Conservation (phyloP, 2,888 invertebrate species). For the Mermis nigrescens region DNA sequence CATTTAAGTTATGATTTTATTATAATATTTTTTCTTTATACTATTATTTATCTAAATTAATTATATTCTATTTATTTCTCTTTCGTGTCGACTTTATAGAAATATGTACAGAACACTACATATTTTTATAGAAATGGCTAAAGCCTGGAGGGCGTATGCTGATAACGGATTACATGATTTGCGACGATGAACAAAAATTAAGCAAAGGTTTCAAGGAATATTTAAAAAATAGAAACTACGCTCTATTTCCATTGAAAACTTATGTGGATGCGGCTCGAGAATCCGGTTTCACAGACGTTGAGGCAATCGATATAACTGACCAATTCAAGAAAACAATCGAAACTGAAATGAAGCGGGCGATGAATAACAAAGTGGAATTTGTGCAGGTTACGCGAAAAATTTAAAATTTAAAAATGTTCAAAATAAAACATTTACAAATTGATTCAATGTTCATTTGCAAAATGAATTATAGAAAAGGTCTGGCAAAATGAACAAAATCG, state of each 20-base stretch:
- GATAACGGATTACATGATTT: conserved; percentile 41
- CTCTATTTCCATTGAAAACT: conserved; percentile 34
- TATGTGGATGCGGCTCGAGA: conserved; percentile 37
- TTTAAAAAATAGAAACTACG: conserved; percentile 39
- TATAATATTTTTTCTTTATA: no score
- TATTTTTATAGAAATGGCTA: conserved; percentile 35
- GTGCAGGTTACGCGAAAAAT: conserved; percentile 28
- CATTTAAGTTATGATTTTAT: no score
- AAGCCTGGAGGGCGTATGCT: conserved; percentile 41
- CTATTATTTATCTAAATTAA: not conserved
- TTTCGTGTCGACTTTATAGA: not conserved
- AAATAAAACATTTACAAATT: no score
- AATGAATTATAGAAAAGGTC: no score
- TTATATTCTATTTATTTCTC: not conserved
- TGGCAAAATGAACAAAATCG: no score
- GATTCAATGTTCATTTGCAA: no score
- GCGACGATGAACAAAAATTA: conserved; percentile 37
- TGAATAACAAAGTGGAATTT: conserved; percentile 36
- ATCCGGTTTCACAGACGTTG: conserved; percentile 38
- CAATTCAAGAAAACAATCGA: conserved; percentile 38
- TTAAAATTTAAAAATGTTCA: no score
- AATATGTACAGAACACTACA: no score
- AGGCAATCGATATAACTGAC: conserved; percentile 38
- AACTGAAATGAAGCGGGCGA: conserved; percentile 35
- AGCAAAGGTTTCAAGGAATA: conserved; percentile 37